Evolutionary conservation across 2,888 invertebrate genomes (phyloP).

Genomic region (Teleogryllus oceanicus): DNA sequence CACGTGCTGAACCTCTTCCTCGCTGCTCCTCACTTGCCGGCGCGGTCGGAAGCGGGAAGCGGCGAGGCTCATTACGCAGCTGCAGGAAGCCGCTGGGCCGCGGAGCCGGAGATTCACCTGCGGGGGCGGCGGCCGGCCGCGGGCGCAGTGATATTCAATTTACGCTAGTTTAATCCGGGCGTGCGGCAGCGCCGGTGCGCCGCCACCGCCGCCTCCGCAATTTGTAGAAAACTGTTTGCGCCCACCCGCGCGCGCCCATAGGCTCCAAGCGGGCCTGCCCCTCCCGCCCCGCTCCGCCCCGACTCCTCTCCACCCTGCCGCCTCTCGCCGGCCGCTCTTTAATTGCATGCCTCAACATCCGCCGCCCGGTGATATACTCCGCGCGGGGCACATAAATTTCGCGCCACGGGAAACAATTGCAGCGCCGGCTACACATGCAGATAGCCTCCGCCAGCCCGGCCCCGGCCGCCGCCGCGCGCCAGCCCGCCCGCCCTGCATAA

Average conservation of each 20-base stretch:
- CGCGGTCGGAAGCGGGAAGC: background rate
- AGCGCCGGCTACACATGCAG: background rate
- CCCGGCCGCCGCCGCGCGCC: too few species aligned
- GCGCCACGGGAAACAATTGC: background rate
- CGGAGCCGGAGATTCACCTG: background rate
- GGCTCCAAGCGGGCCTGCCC: background rate
- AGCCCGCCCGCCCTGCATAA: background rate
- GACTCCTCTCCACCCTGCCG: background rate
- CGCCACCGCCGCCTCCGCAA: background rate
- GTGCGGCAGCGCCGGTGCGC: background rate
- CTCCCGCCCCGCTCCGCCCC: background rate
- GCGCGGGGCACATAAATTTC: background rate
- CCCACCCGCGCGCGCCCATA: background rate
- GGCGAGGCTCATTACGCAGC: background rate
- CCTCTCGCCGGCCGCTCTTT: background rate
- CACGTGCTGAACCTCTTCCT: too few species aligned
- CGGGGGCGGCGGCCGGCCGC: background rate
- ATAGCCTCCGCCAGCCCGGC: background rate
- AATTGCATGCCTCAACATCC: slow-evolving; percentile 18
- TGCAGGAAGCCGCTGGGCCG: background rate
- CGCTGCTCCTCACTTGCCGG: background rate
- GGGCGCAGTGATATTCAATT: slow-evolving; percentile 9
- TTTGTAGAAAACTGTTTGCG: background rate
- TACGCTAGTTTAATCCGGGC: slow-evolving; percentile 18
- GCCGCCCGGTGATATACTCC: background rate